These are phyloP conservation scores for Tetragnatha montana DNA, from an alignment of 2,888 invertebrate species.

Conservation along the genomic window DNA sequence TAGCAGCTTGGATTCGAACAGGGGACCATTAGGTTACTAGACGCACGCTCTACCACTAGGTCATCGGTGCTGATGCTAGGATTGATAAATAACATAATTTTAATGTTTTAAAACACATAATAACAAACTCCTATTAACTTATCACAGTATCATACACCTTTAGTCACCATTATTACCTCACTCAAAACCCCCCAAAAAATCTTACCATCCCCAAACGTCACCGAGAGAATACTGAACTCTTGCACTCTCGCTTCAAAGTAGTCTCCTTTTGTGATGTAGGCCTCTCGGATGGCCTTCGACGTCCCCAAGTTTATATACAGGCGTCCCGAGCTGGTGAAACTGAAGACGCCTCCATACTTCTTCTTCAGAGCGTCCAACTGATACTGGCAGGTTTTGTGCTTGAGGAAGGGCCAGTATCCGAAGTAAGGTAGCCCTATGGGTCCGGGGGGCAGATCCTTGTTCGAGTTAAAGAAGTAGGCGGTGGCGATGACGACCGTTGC, in stretches of 20 bases:
- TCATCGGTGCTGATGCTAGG: too few species aligned
- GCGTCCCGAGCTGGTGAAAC: conserved; percentile 23
- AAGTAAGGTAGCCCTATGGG: conserved; percentile 71
- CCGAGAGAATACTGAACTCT: not conserved
- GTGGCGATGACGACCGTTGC: not conserved
- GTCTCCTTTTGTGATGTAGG: conserved; percentile 20
- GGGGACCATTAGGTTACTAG: too few species aligned
- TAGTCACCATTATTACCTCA: too few species aligned
- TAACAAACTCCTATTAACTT: too few species aligned
- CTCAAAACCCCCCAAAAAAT: too few species aligned
- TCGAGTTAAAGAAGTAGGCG: not conserved
- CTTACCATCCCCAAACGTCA: not conserved
- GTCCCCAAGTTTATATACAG: conserved; percentile 26
- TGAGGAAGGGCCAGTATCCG: conserved; percentile 71
- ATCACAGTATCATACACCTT: too few species aligned
- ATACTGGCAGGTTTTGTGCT: conserved; percentile 38
- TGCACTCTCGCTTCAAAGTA: not conserved
- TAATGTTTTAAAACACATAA: too few species aligned
- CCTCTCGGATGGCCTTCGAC: conserved; percentile 2
- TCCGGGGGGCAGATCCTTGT: conserved; percentile 64
- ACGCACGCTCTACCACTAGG: too few species aligned
- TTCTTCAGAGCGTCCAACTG: conserved; percentile 56
- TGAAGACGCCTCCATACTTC: conserved; percentile 70
- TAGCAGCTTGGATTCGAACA: too few species aligned
- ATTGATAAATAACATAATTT: too few species aligned